A percentile compares a stretch with the other conserved stretches of the same genome.
Conservation (phyloP, 1,140 invertebrate species). For the Megalonaias nervosa region DNA sequence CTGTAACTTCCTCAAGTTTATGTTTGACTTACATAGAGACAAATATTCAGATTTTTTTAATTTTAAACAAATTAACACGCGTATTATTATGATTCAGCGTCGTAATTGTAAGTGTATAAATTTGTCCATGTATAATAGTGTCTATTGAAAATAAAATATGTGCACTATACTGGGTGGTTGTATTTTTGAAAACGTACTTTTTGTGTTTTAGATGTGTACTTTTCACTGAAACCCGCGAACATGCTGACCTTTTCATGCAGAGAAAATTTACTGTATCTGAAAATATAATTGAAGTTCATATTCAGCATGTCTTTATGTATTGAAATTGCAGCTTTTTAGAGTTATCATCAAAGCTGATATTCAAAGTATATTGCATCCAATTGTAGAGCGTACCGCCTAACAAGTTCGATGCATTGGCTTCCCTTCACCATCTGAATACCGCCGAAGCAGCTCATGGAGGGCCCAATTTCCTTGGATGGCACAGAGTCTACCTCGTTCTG, state of each 20-base stretch:
- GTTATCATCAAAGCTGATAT: not conserved
- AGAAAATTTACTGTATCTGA: not conserved
- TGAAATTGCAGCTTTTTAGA: not conserved
- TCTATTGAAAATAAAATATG: too few species aligned
- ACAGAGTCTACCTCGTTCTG: slow-evolving; percentile 59
- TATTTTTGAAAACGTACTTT: not conserved
- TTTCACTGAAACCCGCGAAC: not conserved
- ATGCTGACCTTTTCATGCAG: not conserved
- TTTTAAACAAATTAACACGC: too few species aligned
- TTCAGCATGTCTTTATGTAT: not conserved
- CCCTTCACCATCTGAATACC: slow-evolving; percentile 54
- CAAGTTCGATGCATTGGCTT: slow-evolving; percentile 59
- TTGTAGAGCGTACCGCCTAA: slow-evolving; percentile 58
- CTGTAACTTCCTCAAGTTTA: too few species aligned
- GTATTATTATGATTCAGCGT: too few species aligned
- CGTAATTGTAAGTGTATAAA: too few species aligned
- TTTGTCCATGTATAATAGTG: too few species aligned
- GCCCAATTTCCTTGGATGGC: slow-evolving; percentile 60
- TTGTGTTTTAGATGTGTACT: not conserved
- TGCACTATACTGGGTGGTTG: too few species aligned
- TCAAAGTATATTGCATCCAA: slow-evolving; percentile 3
- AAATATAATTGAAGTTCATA: not conserved
- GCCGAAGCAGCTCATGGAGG: slow-evolving; percentile 57
- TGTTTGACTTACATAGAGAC: too few species aligned
- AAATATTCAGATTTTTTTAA: too few species aligned